A percentile compares a stretch with the other conserved stretches of the same genome.
Conservation (phyloP, 2,888 invertebrate genomes). For the Cephus pygmeus region DNA sequence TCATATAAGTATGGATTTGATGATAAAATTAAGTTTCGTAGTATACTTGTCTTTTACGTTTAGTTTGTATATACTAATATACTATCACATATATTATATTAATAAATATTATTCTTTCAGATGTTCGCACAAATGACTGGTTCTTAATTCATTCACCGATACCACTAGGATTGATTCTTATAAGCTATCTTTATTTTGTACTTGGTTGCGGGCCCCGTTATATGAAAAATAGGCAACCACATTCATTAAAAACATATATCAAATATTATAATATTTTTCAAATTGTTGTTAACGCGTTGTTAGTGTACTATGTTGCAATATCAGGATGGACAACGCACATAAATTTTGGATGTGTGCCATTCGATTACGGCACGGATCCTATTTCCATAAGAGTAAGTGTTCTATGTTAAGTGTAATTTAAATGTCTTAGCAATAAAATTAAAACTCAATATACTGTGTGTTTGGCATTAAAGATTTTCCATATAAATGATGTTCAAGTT, state of each 20-base stretch:
- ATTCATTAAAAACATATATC: conserved; percentile 74
- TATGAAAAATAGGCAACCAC: conserved; percentile 79
- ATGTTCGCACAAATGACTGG: conserved; percentile 74
- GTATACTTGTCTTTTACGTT: neutral
- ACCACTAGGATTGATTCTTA: conserved; percentile 68
- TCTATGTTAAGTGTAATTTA: neutral
- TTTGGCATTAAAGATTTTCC: neutral
- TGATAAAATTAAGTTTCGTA: neutral
- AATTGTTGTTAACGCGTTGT: conserved; percentile 51
- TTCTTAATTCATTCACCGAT: conserved; percentile 73
- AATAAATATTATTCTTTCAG: conserved; percentile 56
- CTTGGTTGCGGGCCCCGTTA: conserved; percentile 72
- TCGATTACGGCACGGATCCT: conserved; percentile 75
- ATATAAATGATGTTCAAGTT: neutral
- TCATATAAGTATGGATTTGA: too few relatives aligned
- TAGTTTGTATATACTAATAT: neutral
- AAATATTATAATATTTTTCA: conserved; percentile 84
- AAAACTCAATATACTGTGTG: neutral
- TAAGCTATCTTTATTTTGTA: conserved; percentile 71
- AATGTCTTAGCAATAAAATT: neutral
- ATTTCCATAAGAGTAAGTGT: conserved; percentile 27
- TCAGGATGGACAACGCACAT: conserved; percentile 72
- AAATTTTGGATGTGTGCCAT: conserved; percentile 73
- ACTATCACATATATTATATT: neutral
- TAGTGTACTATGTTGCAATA: conserved; percentile 61